These are phyloP conservation scores for Sussaba pulchella DNA, from an alignment of 2,888 invertebrate species.

Conservation along the genomic window DNA sequence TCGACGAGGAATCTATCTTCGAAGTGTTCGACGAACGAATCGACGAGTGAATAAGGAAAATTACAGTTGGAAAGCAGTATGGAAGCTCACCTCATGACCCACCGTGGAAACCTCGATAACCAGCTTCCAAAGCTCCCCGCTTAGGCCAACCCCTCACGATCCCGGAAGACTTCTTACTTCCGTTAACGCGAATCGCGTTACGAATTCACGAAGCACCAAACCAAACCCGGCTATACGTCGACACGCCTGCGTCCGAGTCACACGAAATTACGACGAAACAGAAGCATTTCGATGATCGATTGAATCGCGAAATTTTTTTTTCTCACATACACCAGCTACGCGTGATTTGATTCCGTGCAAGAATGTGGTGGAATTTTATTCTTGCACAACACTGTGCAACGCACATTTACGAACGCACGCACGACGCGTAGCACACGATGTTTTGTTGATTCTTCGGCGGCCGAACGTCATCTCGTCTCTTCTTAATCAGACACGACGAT, in stretches of 20 bases:
- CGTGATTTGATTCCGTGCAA: slow-evolving; percentile 7
- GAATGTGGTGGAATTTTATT: slow-evolving; percentile 12
- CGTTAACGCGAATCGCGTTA: neutral
- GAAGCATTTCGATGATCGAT: neutral
- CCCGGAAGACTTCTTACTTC: neutral
- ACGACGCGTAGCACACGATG: neutral
- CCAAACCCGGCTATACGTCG: too few species aligned
- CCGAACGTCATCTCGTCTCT: neutral
- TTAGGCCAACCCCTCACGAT: neutral
- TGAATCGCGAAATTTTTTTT: neutral
- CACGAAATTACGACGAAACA: neutral
- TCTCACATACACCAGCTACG: too few species aligned
- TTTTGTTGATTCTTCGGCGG: slow-evolving; percentile 5
- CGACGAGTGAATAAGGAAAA: neutral
- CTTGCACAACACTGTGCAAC: slow-evolving; percentile 17
- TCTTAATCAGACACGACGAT: slow-evolving; percentile 13
- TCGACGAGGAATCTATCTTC: too few species aligned
- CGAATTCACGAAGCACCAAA: neutral
- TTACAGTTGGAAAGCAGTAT: neutral
- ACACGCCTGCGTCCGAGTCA: neutral
- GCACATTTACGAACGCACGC: slow-evolving; percentile 12
- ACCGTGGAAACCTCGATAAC: slow-evolving; percentile 42
- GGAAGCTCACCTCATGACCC: slow-evolving; percentile 67
- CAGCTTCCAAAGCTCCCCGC: slow-evolving; percentile 34
- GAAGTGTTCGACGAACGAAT: neutral